Conservation (phyloP, 2,888 invertebrate species). For the Ptycholaimellus sp. region DNA sequence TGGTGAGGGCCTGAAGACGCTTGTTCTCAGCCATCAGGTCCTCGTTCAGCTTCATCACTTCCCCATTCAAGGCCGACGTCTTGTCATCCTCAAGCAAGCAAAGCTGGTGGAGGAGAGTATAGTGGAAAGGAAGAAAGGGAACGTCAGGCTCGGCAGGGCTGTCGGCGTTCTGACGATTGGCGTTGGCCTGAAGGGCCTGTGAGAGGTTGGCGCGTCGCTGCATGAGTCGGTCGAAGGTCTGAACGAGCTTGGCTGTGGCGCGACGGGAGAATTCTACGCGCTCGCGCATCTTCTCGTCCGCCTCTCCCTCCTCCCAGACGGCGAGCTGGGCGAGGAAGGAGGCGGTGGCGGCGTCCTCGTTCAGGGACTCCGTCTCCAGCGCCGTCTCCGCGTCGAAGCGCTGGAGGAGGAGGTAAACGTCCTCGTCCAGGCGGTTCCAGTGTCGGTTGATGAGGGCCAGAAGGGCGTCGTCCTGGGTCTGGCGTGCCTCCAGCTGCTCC, state of each 20-base stretch:
- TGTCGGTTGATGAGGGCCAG: constrained; percentile 81
- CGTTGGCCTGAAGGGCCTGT: no score
- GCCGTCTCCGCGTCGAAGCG: constrained; percentile 91
- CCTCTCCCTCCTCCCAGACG: constrained; percentile 88
- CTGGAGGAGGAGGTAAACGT: constrained; percentile 70
- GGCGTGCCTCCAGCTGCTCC: constrained; percentile 72
- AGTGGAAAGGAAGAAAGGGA: no score
- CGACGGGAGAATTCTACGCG: constrained; percentile 47
- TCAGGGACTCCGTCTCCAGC: constrained; percentile 78
- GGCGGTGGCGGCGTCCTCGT: constrained; percentile 35
- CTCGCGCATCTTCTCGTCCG: constrained; percentile 81
- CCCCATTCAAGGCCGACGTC: constrained; percentile 41
- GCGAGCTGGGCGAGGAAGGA: constrained; percentile 80
- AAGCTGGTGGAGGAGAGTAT: no score
- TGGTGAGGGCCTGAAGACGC: constrained; percentile 65
- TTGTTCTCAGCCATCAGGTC: constrained; percentile 71
- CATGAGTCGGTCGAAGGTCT: constrained; percentile 78
- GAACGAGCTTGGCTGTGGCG: constrained; percentile 81
- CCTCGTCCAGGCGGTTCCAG: constrained; percentile 90
- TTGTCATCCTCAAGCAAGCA: no score
- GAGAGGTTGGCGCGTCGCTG: constrained; percentile 77
- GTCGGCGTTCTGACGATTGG: no score
- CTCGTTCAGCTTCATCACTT: constrained; percentile 55
- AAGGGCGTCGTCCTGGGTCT: constrained; percentile 88
- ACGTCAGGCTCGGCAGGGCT: constrained; percentile 1